Base-by-base conservation (phyloP, 2,888 invertebrate species). In the Rotaria macrura region DNA sequence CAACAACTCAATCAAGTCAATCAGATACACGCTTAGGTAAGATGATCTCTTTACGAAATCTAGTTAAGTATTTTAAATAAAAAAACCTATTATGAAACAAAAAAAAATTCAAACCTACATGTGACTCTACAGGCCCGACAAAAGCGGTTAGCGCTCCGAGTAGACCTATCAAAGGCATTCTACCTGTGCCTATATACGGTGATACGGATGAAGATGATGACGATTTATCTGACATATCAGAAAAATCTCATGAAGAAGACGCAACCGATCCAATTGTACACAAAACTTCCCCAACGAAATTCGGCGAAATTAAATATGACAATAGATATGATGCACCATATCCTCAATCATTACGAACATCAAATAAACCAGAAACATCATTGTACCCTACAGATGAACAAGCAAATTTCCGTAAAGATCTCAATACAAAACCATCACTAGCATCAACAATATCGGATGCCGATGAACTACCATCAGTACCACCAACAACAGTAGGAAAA, bases 181-280 rank as follows among this genome's bases (percentile, higher is more conserved):
- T 10, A 65, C 65, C 12, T 17, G 1, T 14, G 20, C 2, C 0
- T 38, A 10, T 14, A 3, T 65, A 65, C 17, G 29, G 6, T 65
- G 34, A 65, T 38, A 20, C 34, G 1, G 65, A 65, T 79, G 79
- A 79, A 1, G 65, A 65, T 79, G 79, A 79, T 25, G 74, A 74
- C n/a, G 79, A 79, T 79, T 14, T 79, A 25, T 43, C 43, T 43
- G 79, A 43, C 25, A 79, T 79, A 79, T 79, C 79, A 79, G 79
- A 79, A 43, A 25, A 17, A 43, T 43, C 79, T 17, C 34, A 20
- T 43, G 79, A 79, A 79, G 79, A 79, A n/a, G 79, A 79, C 14
- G 43, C 14, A 12, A n/a, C 43, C 2, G 79, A 79, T 25, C n/a
- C 79, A 3, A 5, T 40, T 4, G 6, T 4, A 17, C 17, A 34